Conservation (phyloP, 2,888 invertebrate species). For the Agonopterix alstromeriana region DNA sequence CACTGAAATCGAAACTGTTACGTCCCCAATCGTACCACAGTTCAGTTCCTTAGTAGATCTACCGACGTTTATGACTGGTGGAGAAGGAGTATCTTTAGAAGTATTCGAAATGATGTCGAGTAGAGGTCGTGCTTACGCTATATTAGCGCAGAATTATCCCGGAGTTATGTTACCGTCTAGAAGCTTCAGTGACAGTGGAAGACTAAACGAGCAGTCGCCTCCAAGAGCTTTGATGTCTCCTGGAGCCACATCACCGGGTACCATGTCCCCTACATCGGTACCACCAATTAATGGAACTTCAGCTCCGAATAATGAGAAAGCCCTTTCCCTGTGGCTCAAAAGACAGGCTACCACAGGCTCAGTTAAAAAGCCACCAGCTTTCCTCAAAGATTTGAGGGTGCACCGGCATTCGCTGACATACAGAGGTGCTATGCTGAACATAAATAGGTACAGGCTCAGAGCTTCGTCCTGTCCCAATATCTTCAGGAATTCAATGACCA, state of each 20-base stretch:
- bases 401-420: conserved; percentile 89
- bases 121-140: conserved; percentile 82
- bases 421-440: conserved; percentile 90
- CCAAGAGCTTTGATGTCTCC: conserved; percentile 48
- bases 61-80: conserved; percentile 88
- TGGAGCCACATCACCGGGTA: conserved; percentile 33
- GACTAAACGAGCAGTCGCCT: conserved; percentile 58
- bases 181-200: conserved; percentile 82
- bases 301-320: conserved; percentile 51
- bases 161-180: conserved; percentile 82
- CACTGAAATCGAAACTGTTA: conserved; percentile 50
- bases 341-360: conserved; percentile 55
- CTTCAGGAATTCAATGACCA: conserved; percentile 90
- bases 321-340: conserved; percentile 75
- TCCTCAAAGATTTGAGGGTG: conserved; percentile 83
- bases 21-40: conserved; percentile 63
- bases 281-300: conserved; percentile 29
- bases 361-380: conserved; percentile 78
- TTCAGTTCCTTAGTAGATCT: conserved; percentile 90
- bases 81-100: conserved; percentile 86
- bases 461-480: conserved; percentile 95
- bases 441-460: conserved; percentile 85
- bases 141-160: conserved; percentile 85
- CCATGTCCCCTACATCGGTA: conserved; percentile 38
- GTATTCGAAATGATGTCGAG: conserved; percentile 84